These are phyloP conservation scores for Pterocles burchelli DNA, from an alignment of 2,113 vertebrate genomes.

Conservation along the genomic window DNA sequence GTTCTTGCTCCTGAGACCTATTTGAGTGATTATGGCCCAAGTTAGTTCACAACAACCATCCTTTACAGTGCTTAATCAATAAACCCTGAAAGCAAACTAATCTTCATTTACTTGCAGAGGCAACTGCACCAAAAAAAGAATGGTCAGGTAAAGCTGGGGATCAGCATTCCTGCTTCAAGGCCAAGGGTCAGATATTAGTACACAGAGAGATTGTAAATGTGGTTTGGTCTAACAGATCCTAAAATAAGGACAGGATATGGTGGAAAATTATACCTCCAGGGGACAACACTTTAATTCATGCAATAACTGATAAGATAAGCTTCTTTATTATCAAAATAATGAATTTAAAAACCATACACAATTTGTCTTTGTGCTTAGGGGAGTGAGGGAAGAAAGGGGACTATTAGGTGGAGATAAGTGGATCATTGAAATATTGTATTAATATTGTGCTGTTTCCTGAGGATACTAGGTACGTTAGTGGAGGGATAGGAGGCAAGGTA, in stretches of 20 bases:
- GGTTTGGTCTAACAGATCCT: constrained; percentile 1
- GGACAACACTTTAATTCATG: constrained; percentile 17
- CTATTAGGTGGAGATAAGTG: constrained; percentile 29
- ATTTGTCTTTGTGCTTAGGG: constrained; percentile 41
- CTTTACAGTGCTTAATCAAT: constrained; percentile 67
- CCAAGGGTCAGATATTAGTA: constrained; percentile 39
- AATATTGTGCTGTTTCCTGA: background rate
- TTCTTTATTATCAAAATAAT: constrained; percentile 56
- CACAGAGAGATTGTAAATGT: background rate
- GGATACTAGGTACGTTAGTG: background rate
- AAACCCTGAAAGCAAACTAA: constrained; percentile 62
- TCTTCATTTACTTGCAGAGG: constrained; percentile 44
- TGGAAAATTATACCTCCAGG: constrained; percentile 13
- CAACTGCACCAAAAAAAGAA: constrained; percentile 46
- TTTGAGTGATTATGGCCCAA: constrained; percentile 54
- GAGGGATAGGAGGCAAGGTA: background rate
- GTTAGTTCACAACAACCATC: constrained; percentile 32
- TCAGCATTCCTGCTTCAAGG: constrained; percentile 25
- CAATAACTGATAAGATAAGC: constrained; percentile 54
- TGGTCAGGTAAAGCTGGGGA: constrained; percentile 12
- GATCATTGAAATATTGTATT: constrained; percentile 5
- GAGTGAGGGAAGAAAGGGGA: background rate
- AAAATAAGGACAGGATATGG: background rate
- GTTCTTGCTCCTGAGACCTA: constrained; percentile 10
- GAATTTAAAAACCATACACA: constrained; percentile 53